These are phyloP conservation scores for Cantharis rustica DNA, from an alignment of 2,888 invertebrate species.

Conservation along the genomic window DNA sequence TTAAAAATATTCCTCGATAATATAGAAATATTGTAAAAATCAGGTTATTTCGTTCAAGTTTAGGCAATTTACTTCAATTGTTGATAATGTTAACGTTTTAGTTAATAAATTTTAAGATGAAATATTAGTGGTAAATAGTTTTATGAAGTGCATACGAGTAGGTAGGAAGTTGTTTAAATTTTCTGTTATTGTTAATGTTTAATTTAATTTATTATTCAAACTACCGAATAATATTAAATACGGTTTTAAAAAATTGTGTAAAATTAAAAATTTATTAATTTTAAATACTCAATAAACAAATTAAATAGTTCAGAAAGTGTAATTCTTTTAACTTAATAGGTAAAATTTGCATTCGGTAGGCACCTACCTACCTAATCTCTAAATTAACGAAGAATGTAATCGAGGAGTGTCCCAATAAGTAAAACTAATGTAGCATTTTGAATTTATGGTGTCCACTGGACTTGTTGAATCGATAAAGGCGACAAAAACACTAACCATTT, in stretches of 20 bases:
- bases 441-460: slow-evolving; percentile 51
- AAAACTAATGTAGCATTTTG: slow-evolving; percentile 47
- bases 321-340: neutral
- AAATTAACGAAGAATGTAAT: slow-evolving; percentile 20
- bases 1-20: neutral
- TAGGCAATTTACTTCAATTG: neutral
- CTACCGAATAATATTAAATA: neutral
- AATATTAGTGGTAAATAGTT: neutral
- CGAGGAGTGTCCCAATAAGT: slow-evolving; percentile 43
- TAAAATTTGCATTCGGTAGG: neutral
- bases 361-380: neutral
- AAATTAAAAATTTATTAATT: neutral
- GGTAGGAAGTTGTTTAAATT: neutral
- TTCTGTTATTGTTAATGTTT: neutral
- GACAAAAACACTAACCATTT: slow-evolving; percentile 33
- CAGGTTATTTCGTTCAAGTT: neutral
- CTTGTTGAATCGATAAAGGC: slow-evolving; percentile 53
- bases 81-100: neutral
- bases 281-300: neutral
- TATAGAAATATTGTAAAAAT: neutral
- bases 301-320: neutral
- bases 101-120: neutral
- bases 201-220: neutral
- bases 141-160: neutral
- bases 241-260: neutral